Conservation (phyloP, 2,113 vertebrate genomes). For the Alces alces region DNA sequence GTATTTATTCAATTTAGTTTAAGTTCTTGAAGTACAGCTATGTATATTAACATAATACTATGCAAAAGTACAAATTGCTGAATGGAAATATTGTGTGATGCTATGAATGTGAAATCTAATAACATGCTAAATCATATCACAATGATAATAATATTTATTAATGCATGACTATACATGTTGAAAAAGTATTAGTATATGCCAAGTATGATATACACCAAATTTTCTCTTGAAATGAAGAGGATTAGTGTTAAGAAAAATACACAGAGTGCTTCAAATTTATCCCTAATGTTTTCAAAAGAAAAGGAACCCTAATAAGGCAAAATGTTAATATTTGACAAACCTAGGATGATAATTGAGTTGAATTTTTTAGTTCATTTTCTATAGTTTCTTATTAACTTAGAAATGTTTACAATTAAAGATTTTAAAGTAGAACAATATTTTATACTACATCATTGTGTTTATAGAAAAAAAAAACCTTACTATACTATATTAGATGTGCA, state of each 20-base stretch:
- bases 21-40: neutral
- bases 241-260: neutral
- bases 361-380: slow-evolving; percentile 11
- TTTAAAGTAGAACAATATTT: neutral
- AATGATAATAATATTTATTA: neutral
- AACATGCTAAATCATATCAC: neutral
- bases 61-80: neutral
- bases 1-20: neutral
- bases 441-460: neutral
- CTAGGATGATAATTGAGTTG: neutral
- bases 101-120: neutral
- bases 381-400: neutral
- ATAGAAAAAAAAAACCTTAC: neutral
- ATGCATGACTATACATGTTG: neutral
- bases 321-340: neutral
- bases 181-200: neutral
- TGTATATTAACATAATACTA: neutral
- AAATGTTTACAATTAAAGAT: neutral
- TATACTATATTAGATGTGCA: neutral
- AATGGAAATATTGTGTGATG: neutral
- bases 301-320: neutral
- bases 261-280: neutral
- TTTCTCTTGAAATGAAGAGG: neutral
- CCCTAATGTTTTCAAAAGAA: slow-evolving; percentile 3
- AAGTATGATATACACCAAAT: neutral